phyloP scores from a whole-genome alignment of 2,113 vertebrate species.

The Notechis scutatus region DNA sequence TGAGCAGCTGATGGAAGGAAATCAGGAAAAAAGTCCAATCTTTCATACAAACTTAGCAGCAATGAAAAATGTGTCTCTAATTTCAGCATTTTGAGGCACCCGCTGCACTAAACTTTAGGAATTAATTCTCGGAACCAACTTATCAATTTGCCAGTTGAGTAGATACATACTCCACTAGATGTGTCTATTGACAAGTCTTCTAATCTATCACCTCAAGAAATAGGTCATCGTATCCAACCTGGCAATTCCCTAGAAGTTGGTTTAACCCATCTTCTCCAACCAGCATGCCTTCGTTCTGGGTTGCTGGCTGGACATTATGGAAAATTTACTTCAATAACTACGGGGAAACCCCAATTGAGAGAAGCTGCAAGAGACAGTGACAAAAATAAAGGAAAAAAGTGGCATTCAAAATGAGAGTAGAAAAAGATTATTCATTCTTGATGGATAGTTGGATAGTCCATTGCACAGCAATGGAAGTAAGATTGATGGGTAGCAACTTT shows the following conservation, averaged over 20 bases:
- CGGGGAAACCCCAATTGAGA: background rate
- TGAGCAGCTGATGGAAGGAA: background rate
- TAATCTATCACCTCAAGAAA: background rate
- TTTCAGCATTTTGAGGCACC: background rate
- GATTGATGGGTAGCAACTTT: background rate
- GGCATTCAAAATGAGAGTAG: no score
- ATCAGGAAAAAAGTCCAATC: background rate
- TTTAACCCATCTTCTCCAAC: background rate
- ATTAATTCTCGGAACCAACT: background rate
- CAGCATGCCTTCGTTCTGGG: no score
- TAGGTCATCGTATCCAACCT: background rate
- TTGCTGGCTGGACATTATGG: background rate
- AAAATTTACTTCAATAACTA: background rate
- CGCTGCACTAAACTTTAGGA: background rate
- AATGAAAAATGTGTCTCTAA: background rate
- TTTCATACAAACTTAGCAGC: background rate
- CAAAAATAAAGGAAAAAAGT: background rate
- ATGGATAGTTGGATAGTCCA: no score
- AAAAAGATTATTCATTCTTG: background rate
- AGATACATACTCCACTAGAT: background rate
- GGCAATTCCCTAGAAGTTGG: background rate
- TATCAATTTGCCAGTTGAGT: background rate
- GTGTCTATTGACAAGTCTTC: background rate
- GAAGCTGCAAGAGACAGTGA: background rate
- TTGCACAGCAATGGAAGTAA: background rate